These are phyloP conservation scores for Rosalia funebris DNA, from an alignment of 2,888 invertebrate species.

Conservation along the genomic window DNA sequence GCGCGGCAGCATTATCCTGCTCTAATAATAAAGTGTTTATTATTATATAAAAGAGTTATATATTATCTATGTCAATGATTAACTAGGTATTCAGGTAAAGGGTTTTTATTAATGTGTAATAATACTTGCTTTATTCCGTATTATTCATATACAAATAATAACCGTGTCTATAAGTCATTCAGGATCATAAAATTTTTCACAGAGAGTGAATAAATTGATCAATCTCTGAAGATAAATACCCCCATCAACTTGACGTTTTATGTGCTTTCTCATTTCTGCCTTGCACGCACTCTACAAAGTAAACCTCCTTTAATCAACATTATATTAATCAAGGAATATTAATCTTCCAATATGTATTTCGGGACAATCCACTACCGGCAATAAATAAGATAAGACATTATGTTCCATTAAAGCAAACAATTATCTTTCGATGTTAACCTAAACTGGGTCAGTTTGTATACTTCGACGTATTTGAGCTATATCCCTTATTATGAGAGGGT, in stretches of 20 bases:
- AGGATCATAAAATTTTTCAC: too few species aligned
- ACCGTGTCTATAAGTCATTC: too few species aligned
- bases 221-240: not conserved
- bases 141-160: too few species aligned
- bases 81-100: too few species aligned
- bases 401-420: constrained; percentile 24
- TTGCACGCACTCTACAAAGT: constrained; percentile 4
- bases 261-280: not conserved
- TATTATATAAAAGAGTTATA: too few species aligned
- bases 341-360: constrained; percentile 17
- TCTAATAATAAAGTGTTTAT: too few species aligned
- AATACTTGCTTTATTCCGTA: too few species aligned
- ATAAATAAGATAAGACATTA: constrained; percentile 21
- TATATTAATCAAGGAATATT: constrained; percentile 16
- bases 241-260: not conserved
- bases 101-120: too few species aligned
- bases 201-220: not conserved
- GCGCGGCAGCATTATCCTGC: too few species aligned
- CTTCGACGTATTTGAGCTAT: constrained; percentile 22
- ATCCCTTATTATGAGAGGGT: constrained; percentile 13
- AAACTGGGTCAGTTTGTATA: constrained; percentile 24
- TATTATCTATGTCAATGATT: too few species aligned
- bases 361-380: constrained; percentile 9
- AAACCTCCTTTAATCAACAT: constrained; percentile 17
- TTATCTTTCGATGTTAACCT: constrained; percentile 10